Evolutionary conservation across 1,140 invertebrate species (phyloP), one percentile per base, ranked within the genome.

Genomic region (Forficula auricularia): DNA sequence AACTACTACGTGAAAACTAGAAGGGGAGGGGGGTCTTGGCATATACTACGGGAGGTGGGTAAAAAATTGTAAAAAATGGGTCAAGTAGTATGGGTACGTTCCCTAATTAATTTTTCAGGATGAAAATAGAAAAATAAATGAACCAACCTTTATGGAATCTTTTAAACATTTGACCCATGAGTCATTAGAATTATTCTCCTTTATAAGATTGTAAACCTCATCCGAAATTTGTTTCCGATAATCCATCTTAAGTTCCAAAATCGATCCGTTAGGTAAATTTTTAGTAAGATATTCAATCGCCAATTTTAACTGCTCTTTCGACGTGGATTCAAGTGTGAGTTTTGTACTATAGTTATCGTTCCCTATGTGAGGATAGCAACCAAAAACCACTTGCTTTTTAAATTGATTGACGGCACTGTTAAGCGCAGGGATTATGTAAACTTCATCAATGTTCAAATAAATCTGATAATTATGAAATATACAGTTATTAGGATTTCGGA

Each of bases 281-380:
- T 63, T 35, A 53, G 40, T 15, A 54, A 44, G 1, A 62, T 39
- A 31, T 27, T 27, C 22, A 27, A 27, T 60, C 49, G 8, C 51
- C 48, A 8, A 54, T 47, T 6, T 50, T 35, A 12, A 43, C 35
- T n/a, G 63, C 59, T 42, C 19, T 15, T 30, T 42, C 12, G 38
- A 41, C 15, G 14, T 15, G 3, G 44, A 46, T 40, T 71, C 68
- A 35, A 72, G 49, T 1, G 62, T 67, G 3, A 72, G 57, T 45
- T 57, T 59, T 13, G 67, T 70, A 33, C 51, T 52, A 48, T 52
- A 54, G 32, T 50, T 27, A 9, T 54, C 50, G 52, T 70, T 67
- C 42, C 58, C 51, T 38, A 72, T 50, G 22, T 71, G 66, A 10
- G 78, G 77, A 58, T 82, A 82, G 42, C 76, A 80, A 19, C 78